These are phyloP conservation scores for Notarius lentiginosus DNA, from an alignment of 2,113 vertebrate genomes.

Conservation along the genomic window DNA sequence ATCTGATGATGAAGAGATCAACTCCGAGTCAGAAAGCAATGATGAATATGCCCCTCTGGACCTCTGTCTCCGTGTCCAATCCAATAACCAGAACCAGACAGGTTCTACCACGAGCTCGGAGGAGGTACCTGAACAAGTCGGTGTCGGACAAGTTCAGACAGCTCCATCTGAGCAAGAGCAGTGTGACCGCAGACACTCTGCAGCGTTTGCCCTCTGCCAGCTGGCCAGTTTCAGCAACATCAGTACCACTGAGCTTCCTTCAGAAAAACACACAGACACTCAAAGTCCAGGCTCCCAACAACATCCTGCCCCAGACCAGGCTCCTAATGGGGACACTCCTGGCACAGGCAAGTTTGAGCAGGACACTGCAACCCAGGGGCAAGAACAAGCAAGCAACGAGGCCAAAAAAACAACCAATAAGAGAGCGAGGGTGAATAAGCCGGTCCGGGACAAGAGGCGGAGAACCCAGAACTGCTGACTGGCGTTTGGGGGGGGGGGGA, in stretches of 20 bases:
- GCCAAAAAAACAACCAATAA: constrained; percentile 75
- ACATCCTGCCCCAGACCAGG: constrained; percentile 40
- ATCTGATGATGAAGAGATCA: constrained; percentile 26
- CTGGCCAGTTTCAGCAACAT: constrained; percentile 77
- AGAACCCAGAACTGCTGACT: constrained; percentile 78
- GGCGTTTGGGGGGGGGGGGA: neutral
- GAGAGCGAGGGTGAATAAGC: constrained; percentile 68
- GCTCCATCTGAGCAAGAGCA: constrained; percentile 67
- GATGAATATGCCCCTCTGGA: constrained; percentile 84
- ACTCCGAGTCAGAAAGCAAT: constrained; percentile 21
- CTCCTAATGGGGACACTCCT: neutral
- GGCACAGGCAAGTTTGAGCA: neutral
- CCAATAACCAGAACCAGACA: constrained; percentile 34
- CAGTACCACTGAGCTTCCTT: neutral
- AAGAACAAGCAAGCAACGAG: constrained; percentile 76
- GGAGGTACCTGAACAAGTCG: neutral
- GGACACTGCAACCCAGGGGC: constrained; percentile 55
- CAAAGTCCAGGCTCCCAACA: neutral
- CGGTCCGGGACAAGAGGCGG: constrained; percentile 75
- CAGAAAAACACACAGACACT: neutral
- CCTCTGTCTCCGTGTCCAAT: constrained; percentile 81
- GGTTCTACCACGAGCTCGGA: neutral
- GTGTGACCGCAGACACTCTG: constrained; percentile 87
- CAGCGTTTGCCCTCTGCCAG: constrained; percentile 92
- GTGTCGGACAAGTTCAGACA: constrained; percentile 2